phyloP scores from a whole-genome alignment of 2,888 invertebrate species.

The Drosophila yooni region DNA sequence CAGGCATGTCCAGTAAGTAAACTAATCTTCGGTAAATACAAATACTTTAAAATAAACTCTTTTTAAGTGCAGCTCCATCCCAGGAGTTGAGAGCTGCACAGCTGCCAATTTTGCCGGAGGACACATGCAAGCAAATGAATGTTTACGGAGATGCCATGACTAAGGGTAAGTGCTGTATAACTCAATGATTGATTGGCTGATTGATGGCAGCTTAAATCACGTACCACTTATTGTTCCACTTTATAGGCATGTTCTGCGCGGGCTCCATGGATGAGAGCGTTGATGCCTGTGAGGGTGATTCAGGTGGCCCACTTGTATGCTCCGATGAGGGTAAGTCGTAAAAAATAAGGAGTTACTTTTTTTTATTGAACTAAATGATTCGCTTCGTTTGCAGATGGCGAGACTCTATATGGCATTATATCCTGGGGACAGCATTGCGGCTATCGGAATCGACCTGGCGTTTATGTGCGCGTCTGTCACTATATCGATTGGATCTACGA shows the following conservation, averaged over 20 bases:
- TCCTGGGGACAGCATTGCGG: conserved; percentile 93
- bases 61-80: conserved; percentile 86
- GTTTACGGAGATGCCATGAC: conserved; percentile 89
- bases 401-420: conserved; percentile 89
- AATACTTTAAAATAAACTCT: neutral
- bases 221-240: neutral
- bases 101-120: conserved; percentile 88
- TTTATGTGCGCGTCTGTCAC: conserved; percentile 89
- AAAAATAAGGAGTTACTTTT: neutral
- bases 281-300: conserved; percentile 93
- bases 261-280: conserved; percentile 90
- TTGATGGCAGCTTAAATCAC: conserved; percentile 7
- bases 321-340: conserved; percentile 86
- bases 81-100: conserved; percentile 88
- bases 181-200: conserved; percentile 18
- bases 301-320: conserved; percentile 93
- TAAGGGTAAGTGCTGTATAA: conserved; percentile 81
- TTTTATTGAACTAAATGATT: neutral
- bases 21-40: neutral
- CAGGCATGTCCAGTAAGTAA: conserved; percentile 86
- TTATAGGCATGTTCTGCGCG: conserved; percentile 90
- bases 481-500: conserved; percentile 89
- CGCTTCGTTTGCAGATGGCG: conserved; percentile 85
- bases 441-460: conserved; percentile 90
- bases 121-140: conserved; percentile 88